A percentile compares a stretch with the other conserved stretches of the same genome.
Evolutionary conservation across 2,888 invertebrate species (phyloP).

Genomic region (Lagria hirta): DNA sequence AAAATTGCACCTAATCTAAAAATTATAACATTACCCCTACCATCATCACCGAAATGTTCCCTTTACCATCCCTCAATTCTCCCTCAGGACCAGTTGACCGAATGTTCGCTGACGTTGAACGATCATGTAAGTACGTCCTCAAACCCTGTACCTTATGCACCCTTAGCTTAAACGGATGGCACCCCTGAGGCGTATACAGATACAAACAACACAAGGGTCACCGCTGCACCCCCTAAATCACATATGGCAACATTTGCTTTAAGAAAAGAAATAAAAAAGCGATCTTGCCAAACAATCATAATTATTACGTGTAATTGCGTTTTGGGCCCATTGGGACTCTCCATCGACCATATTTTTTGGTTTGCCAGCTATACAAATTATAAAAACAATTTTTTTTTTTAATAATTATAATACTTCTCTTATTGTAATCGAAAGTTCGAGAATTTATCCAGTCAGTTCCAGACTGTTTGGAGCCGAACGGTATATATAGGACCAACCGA

Average conservation of each 20-base stretch:
- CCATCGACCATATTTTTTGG: too few species aligned
- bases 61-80: slow-evolving; percentile 27
- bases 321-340: too few species aligned
- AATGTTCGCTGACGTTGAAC: slow-evolving; percentile 47
- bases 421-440: too few species aligned
- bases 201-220: slow-evolving; percentile 17
- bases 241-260: slow-evolving; percentile 23
- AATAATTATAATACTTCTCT: too few species aligned
- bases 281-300: slow-evolving; percentile 9
- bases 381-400: too few species aligned
- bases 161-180: slow-evolving; percentile 16
- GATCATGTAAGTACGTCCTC: slow-evolving; percentile 36
- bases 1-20: too few species aligned
- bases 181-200: slow-evolving; percentile 23
- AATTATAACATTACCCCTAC: slow-evolving; percentile 17
- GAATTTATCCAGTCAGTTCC: too few species aligned
- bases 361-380: too few species aligned
- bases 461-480: too few species aligned
- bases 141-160: too few species aligned
- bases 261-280: slow-evolving; percentile 7
- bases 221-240: slow-evolving; percentile 8
- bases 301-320: slow-evolving; percentile 14
- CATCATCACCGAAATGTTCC: slow-evolving; percentile 23
- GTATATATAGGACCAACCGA: too few species aligned
- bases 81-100: slow-evolving; percentile 47